Conservation (phyloP, 2,888 invertebrate genomes). For the Amblyjoppa proteus region DNA sequence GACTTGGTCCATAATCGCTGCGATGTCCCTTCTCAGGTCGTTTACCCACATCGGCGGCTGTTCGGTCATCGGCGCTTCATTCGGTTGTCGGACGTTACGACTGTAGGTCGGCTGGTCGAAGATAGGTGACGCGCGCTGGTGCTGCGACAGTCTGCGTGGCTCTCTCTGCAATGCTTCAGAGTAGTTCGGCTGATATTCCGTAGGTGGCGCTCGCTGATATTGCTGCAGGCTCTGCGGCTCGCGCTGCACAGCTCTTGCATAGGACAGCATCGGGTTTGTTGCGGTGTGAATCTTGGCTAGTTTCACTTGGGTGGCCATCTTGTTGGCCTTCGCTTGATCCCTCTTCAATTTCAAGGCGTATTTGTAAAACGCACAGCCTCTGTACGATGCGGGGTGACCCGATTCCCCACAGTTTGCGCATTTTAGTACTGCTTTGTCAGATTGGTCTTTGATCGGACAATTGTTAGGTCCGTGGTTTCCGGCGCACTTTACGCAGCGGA, state of each 20-base stretch:
- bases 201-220: background rate
- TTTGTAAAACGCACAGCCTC: slow-evolving; percentile 46
- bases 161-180: too few relatives aligned
- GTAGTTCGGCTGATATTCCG: too few relatives aligned
- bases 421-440: background rate
- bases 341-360: background rate
- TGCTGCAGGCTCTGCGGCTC: background rate
- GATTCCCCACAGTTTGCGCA: slow-evolving; percentile 34
- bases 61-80: background rate
- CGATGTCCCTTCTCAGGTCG: too few relatives aligned
- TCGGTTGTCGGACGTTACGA: background rate
- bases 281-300: background rate
- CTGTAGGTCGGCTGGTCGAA: background rate
- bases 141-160: too few relatives aligned
- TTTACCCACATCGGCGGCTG: too few relatives aligned
- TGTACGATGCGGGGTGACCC: slow-evolving; percentile 26
- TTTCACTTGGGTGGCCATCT: background rate
- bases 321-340: background rate
- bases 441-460: background rate
- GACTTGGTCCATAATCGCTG: too few relatives aligned
- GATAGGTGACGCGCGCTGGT: too few relatives aligned
- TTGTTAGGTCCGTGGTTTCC: slow-evolving; percentile 29
- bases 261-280: background rate
- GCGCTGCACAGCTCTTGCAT: background rate
- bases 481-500: slow-evolving; percentile 54